Percentiles rank a stretch among this genome's conserved stretches.
phyloP scores from a whole-genome alignment of 2,113 vertebrate genomes.

The Patagioenas fasciata region DNA sequence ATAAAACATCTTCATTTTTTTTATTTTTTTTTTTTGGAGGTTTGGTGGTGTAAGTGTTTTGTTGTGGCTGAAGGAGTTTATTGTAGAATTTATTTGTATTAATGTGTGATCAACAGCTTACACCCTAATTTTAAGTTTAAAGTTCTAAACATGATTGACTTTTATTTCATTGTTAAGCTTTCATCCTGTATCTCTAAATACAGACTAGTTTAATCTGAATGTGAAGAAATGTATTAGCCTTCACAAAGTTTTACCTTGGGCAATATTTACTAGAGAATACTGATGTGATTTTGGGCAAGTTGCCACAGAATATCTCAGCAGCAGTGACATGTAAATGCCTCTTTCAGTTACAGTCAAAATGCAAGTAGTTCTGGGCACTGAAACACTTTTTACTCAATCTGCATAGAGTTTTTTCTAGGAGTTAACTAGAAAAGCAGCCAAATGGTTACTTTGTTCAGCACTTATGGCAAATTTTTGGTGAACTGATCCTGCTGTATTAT shows the following conservation, averaged over 20 bases:
- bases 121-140: neutral
- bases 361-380: too few relatives aligned
- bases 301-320: accelerated
- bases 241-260: neutral
- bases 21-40: accelerated
- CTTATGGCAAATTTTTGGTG: too few relatives aligned
- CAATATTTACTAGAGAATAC: neutral
- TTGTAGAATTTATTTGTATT: accelerated
- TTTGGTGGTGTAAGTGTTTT: accelerated
- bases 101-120: neutral
- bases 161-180: neutral
- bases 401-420: too few relatives aligned
- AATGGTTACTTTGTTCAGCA: too few relatives aligned
- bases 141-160: neutral
- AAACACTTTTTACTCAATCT: too few relatives aligned
- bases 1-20: neutral
- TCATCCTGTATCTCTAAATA: neutral
- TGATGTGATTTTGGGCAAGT: neutral
- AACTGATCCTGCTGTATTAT: too few relatives aligned
- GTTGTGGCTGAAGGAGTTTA: accelerated
- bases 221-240: neutral
- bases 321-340: too few relatives aligned
- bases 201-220: neutral
- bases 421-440: too few relatives aligned
- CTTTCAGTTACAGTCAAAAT: too few relatives aligned